Evolutionary conservation across 2,797 vertebrate genomes (phyloP), one percentile per base, ranked within the genome.

Genomic region (Poeciliopsis turneri): DNA sequence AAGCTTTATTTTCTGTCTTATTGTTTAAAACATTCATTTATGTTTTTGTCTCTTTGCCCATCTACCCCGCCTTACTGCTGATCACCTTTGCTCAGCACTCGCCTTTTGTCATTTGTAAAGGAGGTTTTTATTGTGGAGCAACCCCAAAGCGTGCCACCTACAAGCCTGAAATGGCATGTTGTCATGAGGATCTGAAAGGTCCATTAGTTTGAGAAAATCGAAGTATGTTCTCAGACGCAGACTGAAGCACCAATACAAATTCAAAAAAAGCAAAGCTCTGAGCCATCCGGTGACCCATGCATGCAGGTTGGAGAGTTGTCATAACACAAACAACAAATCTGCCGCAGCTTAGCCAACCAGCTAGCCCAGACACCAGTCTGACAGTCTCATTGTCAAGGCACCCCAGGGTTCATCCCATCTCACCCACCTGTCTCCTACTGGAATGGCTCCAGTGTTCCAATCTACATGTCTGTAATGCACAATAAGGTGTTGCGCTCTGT

Each of bases 401-500:
- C 82, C 77, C 88, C 85, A 15, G 79, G 83, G 90, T 90, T 91
- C 89, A 89, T 74, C 43, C 55, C 84, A 28, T 61, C 5, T 61
- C 86, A 77, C 72, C 86, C 87, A 87, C 81, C 90, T 91, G 91
- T 86, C 87, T 88, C 86, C 87, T 82, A 0, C 78, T 75, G 87
- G 86, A 89, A 87, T 84, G 49, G 86, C 80, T 55, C 43, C 78
- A 55, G 43, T 5, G 77, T 11, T 53, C 18, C 0, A 49, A 74
- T 47, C 51, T 74, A 76, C 78, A 41, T 76, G 83, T 90, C 81
- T 82, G 86, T 74, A 78, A 72, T 82, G 68, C 76, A 81, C 74
- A 84, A 81, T 59, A 72, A 51, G 39, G 77, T 39, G 23, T 81
- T 77, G 82, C 75, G 3, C 55, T 76, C 15, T 30, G 77, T 78